Conservation (phyloP, 1,140 invertebrate species). For the Drosophila tropicalis region DNA sequence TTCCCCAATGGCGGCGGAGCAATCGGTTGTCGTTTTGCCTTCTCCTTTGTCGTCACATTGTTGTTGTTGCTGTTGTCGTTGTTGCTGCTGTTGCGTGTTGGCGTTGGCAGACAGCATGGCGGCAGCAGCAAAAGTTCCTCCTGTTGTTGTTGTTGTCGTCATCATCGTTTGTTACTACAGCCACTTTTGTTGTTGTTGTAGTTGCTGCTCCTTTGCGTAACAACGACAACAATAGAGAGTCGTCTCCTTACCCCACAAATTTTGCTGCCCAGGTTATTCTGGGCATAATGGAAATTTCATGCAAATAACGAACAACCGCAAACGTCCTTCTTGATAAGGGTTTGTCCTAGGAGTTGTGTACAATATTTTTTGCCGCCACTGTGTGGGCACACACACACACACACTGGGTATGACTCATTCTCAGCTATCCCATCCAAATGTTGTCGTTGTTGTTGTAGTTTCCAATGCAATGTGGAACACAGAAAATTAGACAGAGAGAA, state of each 20-base stretch:
- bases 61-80: slow-evolving; percentile 41
- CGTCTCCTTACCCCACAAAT: not conserved
- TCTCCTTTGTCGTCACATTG: slow-evolving; percentile 42
- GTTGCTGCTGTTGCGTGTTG: slow-evolving; percentile 69
- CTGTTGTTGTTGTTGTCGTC: slow-evolving; percentile 40
- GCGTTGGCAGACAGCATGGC: slow-evolving; percentile 78
- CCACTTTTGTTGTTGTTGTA: slow-evolving; percentile 25
- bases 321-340: slow-evolving; percentile 77
- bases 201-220: slow-evolving; percentile 60
- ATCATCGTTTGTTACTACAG: slow-evolving; percentile 61
- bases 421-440: slow-evolving; percentile 33
- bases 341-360: slow-evolving; percentile 41
- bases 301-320: slow-evolving; percentile 63
- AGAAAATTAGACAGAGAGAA: slow-evolving; percentile 28
- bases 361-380: slow-evolving; percentile 62
- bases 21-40: slow-evolving; percentile 57
- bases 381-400: slow-evolving; percentile 22
- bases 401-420: slow-evolving; percentile 47
- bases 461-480: slow-evolving; percentile 75
- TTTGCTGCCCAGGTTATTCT: not conserved
- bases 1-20: slow-evolving; percentile 37
- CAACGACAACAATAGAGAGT: slow-evolving; percentile 15
- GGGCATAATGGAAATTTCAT: slow-evolving; percentile 64
- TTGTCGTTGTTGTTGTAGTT: slow-evolving; percentile 21
- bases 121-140: slow-evolving; percentile 37